Evolutionary conservation across 2,888 invertebrate genomes (phyloP).

Genomic region (Pimpla rufipes): DNA sequence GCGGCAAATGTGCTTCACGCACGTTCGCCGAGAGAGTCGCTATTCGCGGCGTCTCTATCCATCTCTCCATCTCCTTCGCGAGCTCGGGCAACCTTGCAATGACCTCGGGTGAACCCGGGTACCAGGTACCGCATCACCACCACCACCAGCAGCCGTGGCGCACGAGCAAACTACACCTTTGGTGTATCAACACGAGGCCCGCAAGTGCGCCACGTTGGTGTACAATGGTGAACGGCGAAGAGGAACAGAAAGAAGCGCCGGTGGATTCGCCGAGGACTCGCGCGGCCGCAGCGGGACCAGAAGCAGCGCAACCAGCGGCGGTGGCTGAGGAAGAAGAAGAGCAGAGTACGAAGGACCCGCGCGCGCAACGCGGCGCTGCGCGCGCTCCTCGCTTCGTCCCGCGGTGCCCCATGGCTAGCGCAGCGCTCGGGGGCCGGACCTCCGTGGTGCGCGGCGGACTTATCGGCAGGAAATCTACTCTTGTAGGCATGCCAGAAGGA

Average conservation of each 20-base stretch:
- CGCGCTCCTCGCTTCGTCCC: too few species aligned
- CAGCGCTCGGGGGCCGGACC: conserved; percentile 77
- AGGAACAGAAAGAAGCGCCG: conserved; percentile 50
- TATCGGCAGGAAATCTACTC: conserved; percentile 84
- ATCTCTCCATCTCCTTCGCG: conserved; percentile 67
- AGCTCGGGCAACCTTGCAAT: conserved; percentile 83
- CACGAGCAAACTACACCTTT: conserved; percentile 48
- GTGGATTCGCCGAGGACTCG: conserved; percentile 35
- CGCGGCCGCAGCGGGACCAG: conserved; percentile 21
- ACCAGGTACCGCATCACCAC: conserved; percentile 72
- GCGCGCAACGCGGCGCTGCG: conserved; percentile 67
- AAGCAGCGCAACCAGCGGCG: conserved; percentile 3
- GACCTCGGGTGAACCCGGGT: conserved; percentile 82
- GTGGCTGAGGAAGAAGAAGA: conserved; percentile 22
- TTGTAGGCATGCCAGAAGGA: conserved; percentile 81
- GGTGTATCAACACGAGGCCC: conserved; percentile 66
- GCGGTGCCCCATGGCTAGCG: conserved; percentile 67
- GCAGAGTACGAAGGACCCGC: conserved; percentile 52
- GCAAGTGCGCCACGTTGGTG: conserved; percentile 49
- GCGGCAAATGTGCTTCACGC: conserved; percentile 20
- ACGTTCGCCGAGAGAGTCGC: conserved; percentile 15
- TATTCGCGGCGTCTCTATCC: conserved; percentile 13
- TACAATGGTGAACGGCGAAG: conserved; percentile 61
- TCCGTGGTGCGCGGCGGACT: conserved; percentile 81
- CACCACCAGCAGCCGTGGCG: conserved; percentile 71